Base-by-base conservation (phyloP, 2,797 vertebrate genomes). In the Smutsia gigantea region DNA sequence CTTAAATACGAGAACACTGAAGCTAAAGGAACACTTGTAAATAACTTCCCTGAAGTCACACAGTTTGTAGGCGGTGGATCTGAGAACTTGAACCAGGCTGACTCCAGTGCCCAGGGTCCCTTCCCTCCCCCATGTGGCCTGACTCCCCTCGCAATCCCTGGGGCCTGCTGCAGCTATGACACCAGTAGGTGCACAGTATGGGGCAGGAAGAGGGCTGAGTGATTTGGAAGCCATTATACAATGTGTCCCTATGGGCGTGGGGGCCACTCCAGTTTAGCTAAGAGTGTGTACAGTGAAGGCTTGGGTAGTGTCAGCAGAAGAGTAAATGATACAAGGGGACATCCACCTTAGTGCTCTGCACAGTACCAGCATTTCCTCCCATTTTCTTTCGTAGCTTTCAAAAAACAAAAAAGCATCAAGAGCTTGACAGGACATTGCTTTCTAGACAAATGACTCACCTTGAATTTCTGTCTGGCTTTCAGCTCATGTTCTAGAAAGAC, bases 31-130 rank as follows among this genome's bases (percentile, higher is more conserved):
- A 19, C 23, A 4, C 17, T 51, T 29, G 66, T 1, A 13, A 57
- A 19, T 37, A 71, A 49, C 25, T 29, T 10, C 49, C 1, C 5
- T 46, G 39, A 31, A 55, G n/a, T 42, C n/a, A 31, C 0, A 7
- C 0, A 13, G 31, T 9, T 14, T 34, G 0, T 12, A 4, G 34
- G 37, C 0, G 1, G 29, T 51, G 13, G 37, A 19, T 19, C 11
- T 69, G 71, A 69, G 53, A 74, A 34, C 21, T 2, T 18, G 82
- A 93, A 42, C 13, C 25, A 53, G 46, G 19, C 15, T 34, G 27
- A 31, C 10, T 53, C 19, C 49, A 81, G 17, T 25, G 63, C 55
- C 23, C 4, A 12, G 39, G 55, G 31, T 55, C 37, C 5, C 71
- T 64, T 34, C 46, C 63, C 27, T 42, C n/a, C 4, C 49, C 49